Percentiles rank a stretch among this genome's conserved stretches.
phyloP scores from a whole-genome alignment of 2,113 vertebrate genomes.

The Ornithorhynchus anatinus region DNA sequence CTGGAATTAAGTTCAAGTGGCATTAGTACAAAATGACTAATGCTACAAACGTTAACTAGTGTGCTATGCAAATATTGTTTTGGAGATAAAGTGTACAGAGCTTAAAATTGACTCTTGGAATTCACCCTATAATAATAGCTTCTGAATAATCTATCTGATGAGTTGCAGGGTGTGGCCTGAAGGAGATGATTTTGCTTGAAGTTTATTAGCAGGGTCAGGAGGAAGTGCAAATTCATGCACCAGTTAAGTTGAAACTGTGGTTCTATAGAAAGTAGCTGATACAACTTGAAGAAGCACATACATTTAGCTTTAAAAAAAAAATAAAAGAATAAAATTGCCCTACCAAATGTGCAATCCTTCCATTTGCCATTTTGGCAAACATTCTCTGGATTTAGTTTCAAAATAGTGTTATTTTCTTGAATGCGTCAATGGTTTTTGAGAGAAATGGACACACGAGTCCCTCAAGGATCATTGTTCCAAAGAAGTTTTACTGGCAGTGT shows the following conservation, averaged over 20 bases:
- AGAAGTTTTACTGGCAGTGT: too few relatives aligned
- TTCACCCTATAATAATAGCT: conserved; percentile 22
- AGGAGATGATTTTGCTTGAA: conserved; percentile 11
- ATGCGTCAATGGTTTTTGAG: not conserved
- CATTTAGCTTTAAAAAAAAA: too few relatives aligned
- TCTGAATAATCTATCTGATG: conserved; percentile 41
- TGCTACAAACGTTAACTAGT: not conserved
- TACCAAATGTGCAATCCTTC: too few relatives aligned
- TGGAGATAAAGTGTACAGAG: not conserved
- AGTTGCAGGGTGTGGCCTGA: not conserved
- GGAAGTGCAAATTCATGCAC: not conserved
- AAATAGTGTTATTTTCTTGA: not conserved
- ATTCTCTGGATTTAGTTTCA: too few relatives aligned
- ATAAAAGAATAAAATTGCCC: too few relatives aligned
- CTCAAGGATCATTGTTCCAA: not conserved
- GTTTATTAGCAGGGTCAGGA: not conserved
- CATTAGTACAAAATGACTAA: not conserved
- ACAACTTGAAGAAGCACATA: not conserved
- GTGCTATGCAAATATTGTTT: not conserved
- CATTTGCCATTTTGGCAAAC: too few relatives aligned
- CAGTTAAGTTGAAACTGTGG: not conserved
- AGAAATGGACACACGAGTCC: not conserved
- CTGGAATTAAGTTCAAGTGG: not conserved
- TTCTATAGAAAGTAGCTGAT: not conserved
- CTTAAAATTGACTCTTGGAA: not conserved